A percentile compares a stretch with the other conserved stretches of the same genome.
Conservation (phyloP, 2,797 vertebrate species). For the Melopsittacus undulatus region DNA sequence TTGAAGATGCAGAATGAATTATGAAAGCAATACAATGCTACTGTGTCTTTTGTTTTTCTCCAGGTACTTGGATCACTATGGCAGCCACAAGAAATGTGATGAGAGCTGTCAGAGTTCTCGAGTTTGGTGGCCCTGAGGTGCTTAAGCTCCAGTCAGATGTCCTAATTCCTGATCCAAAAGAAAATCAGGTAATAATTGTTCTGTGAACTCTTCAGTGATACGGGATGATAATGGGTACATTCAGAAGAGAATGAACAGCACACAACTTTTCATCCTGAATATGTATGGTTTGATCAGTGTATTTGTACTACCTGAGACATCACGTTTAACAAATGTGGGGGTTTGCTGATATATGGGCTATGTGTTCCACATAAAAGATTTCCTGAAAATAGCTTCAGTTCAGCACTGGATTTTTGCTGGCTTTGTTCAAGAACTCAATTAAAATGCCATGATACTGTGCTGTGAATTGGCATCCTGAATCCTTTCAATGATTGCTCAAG, state of each 20-base stretch:
- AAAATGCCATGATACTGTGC: not conserved
- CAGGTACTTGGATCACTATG: constrained; percentile 62
- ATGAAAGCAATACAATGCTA: not conserved
- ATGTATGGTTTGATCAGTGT: fast-evolving
- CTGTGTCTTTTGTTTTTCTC: not conserved
- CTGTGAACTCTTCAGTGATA: not conserved
- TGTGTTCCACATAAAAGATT: not conserved
- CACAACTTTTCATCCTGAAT: not conserved
- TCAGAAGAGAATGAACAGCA: not conserved
- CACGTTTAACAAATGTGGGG: fast-evolving
- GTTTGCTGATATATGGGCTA: fast-evolving
- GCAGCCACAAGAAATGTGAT: constrained; percentile 79
- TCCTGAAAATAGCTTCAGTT: not conserved
- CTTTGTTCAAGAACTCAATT: not conserved
- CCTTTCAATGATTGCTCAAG: not conserved
- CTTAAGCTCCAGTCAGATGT: constrained; percentile 81
- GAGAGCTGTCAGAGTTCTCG: constrained; percentile 86
- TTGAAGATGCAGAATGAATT: not conserved
- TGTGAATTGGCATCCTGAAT: not conserved
- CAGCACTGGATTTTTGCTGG: not conserved
- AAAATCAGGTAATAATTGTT: constrained; percentile 80
- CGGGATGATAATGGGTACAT: not conserved
- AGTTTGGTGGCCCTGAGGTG: constrained; percentile 90
- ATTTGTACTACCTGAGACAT: fast-evolving
- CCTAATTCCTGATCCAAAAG: constrained; percentile 79